Evolutionary conservation across 23 tunicate genomes (phyloP).

Genomic region (Oikopleura albicans): DNA sequence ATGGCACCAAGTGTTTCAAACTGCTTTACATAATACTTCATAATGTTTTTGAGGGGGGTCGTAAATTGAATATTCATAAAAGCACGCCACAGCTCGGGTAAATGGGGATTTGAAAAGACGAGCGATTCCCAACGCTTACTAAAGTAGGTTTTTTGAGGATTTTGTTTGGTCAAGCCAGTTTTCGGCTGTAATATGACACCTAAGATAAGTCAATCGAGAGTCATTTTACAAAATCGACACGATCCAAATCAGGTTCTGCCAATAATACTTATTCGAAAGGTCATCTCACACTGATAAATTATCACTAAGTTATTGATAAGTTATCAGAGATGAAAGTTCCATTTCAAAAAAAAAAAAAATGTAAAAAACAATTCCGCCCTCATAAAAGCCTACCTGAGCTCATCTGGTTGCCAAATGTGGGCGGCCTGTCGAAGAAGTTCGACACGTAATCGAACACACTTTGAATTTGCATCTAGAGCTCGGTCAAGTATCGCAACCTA

Average conservation of each 20-base stretch:
- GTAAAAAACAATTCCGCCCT: neutral
- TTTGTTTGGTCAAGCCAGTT: too few species aligned
- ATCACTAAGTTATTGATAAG: too few species aligned
- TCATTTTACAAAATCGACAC: too few species aligned
- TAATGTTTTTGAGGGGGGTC: neutral
- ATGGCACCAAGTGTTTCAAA: slow-evolving; percentile 10
- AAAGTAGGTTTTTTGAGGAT: too few species aligned
- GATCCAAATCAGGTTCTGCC: too few species aligned
- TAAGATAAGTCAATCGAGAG: too few species aligned
- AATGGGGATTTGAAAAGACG: slow-evolving; percentile 16
- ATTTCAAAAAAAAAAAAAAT: neutral
- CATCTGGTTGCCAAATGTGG: neutral
- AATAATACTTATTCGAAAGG: too few species aligned
- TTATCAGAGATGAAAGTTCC: too few species aligned
- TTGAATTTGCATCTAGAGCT: neutral
- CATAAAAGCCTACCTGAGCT: neutral
- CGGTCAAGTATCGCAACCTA: slow-evolving; percentile 1
- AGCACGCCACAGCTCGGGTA: neutral
- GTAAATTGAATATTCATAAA: neutral
- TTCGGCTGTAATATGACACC: too few species aligned
- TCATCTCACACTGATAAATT: too few species aligned
- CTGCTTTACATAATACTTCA: neutral
- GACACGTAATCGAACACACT: neutral
- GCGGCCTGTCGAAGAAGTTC: neutral
- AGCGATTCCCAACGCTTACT: neutral